A percentile compares a stretch with the other conserved stretches of the same genome.
phyloP scores from a whole-genome alignment of 2,888 invertebrate species.

The Lasioglossum pauxillum region DNA sequence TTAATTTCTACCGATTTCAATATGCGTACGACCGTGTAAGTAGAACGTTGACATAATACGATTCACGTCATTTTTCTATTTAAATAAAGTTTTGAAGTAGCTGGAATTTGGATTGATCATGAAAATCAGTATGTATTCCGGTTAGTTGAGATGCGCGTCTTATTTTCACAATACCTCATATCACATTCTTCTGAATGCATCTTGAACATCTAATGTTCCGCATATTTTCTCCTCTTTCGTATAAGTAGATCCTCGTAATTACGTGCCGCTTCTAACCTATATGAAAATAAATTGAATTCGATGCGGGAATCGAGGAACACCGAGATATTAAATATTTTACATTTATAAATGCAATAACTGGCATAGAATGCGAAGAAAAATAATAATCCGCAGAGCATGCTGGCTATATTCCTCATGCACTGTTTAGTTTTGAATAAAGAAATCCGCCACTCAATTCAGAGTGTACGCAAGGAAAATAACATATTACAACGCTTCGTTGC shows the following conservation, averaged over 20 bases:
- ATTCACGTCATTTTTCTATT: background rate
- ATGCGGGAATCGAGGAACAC: background rate
- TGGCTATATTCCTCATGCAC: background rate
- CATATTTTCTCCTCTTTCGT: background rate
- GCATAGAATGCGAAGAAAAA: background rate
- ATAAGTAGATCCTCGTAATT: background rate
- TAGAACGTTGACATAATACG: background rate
- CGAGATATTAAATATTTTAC: background rate
- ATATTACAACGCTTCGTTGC: background rate
- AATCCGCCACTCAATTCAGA: background rate
- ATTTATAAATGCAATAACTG: background rate
- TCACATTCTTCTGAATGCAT: background rate
- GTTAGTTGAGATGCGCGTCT: background rate
- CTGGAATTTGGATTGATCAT: background rate
- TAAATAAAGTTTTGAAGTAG: background rate
- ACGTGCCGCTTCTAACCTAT: background rate
- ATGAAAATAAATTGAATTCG: background rate
- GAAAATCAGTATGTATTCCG: background rate
- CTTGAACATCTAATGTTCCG: background rate
- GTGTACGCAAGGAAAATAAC: background rate
- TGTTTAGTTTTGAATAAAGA: background rate
- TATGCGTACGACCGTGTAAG: background rate
- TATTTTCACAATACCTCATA: background rate
- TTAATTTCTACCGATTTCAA: background rate
- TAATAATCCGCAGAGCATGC: background rate